Conservation (phyloP, 2,888 invertebrate species). For the Nipponacmea schrenckii region DNA sequence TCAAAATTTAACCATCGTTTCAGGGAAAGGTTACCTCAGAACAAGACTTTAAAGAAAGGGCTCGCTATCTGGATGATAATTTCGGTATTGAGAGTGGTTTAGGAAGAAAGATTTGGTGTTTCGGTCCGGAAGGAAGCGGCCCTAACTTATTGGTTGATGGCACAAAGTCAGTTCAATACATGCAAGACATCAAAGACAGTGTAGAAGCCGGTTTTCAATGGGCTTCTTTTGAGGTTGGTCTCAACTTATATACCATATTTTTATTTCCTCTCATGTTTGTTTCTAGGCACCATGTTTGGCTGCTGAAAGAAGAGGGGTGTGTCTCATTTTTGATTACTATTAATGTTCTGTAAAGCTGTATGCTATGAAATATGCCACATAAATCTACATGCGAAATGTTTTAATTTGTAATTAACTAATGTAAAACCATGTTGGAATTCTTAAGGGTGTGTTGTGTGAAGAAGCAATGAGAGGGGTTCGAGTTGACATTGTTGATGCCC, state of each 20-base stretch:
- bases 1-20: not conserved
- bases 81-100: constrained; percentile 97
- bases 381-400: too few relatives aligned
- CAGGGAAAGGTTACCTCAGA: constrained; percentile 91
- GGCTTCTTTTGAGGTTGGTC: constrained; percentile 90
- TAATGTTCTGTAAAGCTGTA: too few relatives aligned
- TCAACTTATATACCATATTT: not conserved
- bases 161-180: constrained; percentile 98
- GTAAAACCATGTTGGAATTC: not conserved
- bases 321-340: too few relatives aligned
- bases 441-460: constrained; percentile 91
- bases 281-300: too few relatives aligned
- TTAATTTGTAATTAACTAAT: too few relatives aligned
- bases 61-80: constrained; percentile 91
- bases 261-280: not conserved
- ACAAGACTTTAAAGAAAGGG: constrained; percentile 96
- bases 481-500: constrained; percentile 98
- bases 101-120: constrained; percentile 98
- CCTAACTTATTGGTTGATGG: constrained; percentile 97
- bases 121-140: constrained; percentile 98
- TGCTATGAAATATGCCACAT: too few relatives aligned
- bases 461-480: constrained; percentile 95
- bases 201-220: constrained; percentile 98
- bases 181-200: constrained; percentile 99
- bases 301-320: too few relatives aligned